These are phyloP conservation scores for Glaucidium brasilianum DNA, from an alignment of 2,113 vertebrate genomes.

Conservation along the genomic window DNA sequence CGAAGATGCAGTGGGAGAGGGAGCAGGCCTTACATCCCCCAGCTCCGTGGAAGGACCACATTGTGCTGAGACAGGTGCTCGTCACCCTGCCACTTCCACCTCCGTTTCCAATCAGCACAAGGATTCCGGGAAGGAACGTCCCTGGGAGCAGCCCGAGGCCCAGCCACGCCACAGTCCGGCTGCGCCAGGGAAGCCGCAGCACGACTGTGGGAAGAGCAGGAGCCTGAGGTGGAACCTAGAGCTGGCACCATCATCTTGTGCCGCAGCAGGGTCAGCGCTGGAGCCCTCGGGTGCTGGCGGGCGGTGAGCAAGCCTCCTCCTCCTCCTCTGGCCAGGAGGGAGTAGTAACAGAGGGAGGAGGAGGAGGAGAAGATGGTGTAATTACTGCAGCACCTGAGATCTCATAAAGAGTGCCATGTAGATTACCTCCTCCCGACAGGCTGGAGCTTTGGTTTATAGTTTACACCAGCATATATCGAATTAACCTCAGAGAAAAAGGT, in stretches of 20 bases:
- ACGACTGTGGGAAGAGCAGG: rapidly evolving
- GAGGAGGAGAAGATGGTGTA: not conserved
- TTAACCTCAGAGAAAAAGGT: slow-evolving; percentile 67
- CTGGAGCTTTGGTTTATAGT: slow-evolving; percentile 60
- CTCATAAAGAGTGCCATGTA: slow-evolving; percentile 49
- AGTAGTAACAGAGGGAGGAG: not conserved
- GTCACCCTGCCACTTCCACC: not conserved
- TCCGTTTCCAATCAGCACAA: not conserved
- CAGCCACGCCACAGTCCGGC: not conserved
- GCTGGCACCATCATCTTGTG: not conserved
- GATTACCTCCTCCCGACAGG: slow-evolving; percentile 53
- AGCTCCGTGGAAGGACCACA: rapidly evolving
- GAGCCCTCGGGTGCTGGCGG: too few species aligned
- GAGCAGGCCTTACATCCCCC: not conserved
- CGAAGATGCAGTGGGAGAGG: not conserved
- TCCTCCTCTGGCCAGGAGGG: not conserved
- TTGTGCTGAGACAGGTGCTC: not conserved
- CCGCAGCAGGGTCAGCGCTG: not conserved
- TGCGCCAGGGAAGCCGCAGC: not conserved
- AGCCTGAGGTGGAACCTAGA: rapidly evolving
- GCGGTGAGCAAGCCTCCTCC: not conserved
- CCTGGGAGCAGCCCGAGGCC: not conserved
- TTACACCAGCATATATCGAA: slow-evolving; percentile 63
- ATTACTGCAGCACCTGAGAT: slow-evolving; percentile 59
- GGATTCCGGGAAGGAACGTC: rapidly evolving